Evolutionary conservation across 1,140 invertebrate genomes (phyloP).

Genomic region (Calephelis nemesis): DNA sequence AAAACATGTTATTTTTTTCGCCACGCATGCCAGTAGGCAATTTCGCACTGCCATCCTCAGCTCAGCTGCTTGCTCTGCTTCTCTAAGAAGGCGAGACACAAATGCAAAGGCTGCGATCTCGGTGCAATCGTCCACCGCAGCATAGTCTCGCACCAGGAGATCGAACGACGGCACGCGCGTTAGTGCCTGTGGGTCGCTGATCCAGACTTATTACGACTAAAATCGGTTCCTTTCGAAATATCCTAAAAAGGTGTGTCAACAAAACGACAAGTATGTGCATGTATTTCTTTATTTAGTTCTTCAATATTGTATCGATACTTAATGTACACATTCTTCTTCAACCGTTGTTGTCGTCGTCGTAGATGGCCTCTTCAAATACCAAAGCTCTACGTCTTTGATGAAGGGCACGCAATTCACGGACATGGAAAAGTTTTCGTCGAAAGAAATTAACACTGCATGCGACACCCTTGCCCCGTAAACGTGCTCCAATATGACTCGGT

Average conservation of each 20-base stretch:
- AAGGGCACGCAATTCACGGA: constrained; percentile 5
- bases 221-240: constrained; percentile 1
- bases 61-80: neutral
- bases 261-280: constrained; percentile 1
- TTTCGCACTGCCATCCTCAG: neutral
- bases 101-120: constrained; percentile 1
- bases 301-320: neutral
- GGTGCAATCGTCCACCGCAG: constrained; percentile 1
- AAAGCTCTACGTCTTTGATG: constrained; percentile 5
- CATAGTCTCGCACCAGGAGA: constrained; percentile 6
- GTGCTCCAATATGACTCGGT: constrained; percentile 1
- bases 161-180: constrained; percentile 3
- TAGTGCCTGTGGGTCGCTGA: neutral
- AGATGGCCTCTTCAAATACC: constrained; percentile 1
- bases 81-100: constrained; percentile 7
- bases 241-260: constrained; percentile 1
- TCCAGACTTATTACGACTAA: neutral
- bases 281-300: constrained; percentile 4
- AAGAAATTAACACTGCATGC: neutral
- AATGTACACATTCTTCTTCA: neutral
- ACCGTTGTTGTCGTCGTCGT: neutral
- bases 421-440: constrained; percentile 7
- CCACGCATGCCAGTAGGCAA: neutral
- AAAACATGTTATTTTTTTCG: constrained; percentile 3
- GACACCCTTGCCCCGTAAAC: constrained; percentile 5